Percentiles rank a stretch among this genome's conserved stretches.
These are phyloP conservation scores for Spizaetus ornatus DNA, from an alignment of 2,113 vertebrate genomes.

Conservation along the genomic window DNA sequence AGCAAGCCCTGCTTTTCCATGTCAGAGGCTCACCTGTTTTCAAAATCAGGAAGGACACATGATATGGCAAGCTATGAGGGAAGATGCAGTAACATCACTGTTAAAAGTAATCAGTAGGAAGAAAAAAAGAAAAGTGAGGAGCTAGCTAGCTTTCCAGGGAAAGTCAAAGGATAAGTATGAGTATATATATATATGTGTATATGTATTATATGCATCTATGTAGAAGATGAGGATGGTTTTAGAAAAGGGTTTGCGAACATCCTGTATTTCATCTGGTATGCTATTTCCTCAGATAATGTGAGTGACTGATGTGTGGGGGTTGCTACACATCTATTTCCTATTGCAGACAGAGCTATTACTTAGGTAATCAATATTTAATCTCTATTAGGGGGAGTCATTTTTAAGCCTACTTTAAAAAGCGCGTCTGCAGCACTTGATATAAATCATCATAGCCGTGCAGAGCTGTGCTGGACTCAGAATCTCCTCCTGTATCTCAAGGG, in stretches of 20 bases:
- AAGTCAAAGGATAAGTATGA: not conserved
- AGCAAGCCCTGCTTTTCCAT: not conserved
- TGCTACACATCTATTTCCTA: constrained; percentile 22
- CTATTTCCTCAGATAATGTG: not conserved
- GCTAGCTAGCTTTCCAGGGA: not conserved
- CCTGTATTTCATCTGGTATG: not conserved
- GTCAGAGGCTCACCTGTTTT: not conserved
- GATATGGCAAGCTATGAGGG: not conserved
- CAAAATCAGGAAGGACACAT: not conserved
- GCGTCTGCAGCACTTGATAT: not conserved
- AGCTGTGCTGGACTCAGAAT: not conserved
- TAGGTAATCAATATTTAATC: constrained; percentile 60
- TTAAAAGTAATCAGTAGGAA: not conserved
- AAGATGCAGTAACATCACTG: not conserved
- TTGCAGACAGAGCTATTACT: constrained; percentile 36
- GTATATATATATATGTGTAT: not conserved
- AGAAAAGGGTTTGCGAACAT: not conserved
- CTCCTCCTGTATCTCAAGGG: not conserved
- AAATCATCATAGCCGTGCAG: not conserved
- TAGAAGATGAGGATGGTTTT: not conserved
- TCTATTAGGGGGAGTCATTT: constrained; percentile 37
- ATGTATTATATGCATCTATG: not conserved
- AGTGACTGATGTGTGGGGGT: not conserved
- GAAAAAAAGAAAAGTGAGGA: not conserved
- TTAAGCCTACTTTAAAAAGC: constrained; percentile 13